Evolutionary conservation across 2,888 invertebrate genomes (phyloP).

Genomic region (Tiliacea citrago): DNA sequence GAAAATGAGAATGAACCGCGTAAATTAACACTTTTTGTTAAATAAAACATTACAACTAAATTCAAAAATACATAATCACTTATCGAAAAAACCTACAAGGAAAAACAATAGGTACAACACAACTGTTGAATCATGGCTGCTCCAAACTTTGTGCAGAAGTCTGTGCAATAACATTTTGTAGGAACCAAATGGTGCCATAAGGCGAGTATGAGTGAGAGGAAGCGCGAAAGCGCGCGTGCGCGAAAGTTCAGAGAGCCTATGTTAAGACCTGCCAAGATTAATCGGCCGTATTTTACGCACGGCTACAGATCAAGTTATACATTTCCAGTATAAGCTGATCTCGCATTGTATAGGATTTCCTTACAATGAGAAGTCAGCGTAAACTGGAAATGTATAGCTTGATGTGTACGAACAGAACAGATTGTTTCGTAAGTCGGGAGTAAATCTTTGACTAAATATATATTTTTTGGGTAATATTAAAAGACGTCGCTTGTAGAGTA

Average conservation of each 20-base stretch:
- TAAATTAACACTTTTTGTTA: background rate
- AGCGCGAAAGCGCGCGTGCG: too few relatives aligned
- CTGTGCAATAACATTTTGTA: background rate
- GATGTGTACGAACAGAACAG: too few relatives aligned
- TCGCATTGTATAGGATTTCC: too few relatives aligned
- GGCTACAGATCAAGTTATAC: too few relatives aligned
- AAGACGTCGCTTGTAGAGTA: constrained; percentile 39
- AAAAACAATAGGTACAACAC: background rate
- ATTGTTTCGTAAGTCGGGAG: background rate
- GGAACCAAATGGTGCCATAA: background rate
- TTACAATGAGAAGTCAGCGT: too few relatives aligned
- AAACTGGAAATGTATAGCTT: too few relatives aligned
- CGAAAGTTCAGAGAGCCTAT: background rate
- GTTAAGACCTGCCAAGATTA: background rate
- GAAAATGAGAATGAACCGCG: too few relatives aligned
- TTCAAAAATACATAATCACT: background rate
- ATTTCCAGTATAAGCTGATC: too few relatives aligned
- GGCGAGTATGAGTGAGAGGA: background rate
- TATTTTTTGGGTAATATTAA: constrained; percentile 33
- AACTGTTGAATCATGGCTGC: background rate
- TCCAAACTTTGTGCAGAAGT: background rate
- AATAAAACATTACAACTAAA: background rate
- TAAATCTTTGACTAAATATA: background rate
- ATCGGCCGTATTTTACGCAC: background rate
- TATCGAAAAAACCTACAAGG: background rate